phyloP scores from a whole-genome alignment of 2,113 vertebrate species.

The Eira barbara region DNA sequence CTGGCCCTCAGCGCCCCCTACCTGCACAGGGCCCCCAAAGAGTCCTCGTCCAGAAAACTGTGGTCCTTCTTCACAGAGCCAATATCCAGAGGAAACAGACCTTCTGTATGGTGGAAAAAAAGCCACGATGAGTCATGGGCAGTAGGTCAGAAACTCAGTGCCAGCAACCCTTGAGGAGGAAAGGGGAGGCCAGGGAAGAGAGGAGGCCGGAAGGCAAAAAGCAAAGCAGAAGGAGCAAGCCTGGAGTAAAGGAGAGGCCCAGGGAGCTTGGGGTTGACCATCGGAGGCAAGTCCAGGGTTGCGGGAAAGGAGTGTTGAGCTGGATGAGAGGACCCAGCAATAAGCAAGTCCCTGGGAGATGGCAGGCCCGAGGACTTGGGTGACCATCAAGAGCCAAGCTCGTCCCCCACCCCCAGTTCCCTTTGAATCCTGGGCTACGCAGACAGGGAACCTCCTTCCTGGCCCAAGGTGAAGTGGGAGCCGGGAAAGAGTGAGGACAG shows the following conservation, averaged over 20 bases:
- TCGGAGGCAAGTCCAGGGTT: background rate
- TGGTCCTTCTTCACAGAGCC: slow-evolving; percentile 88
- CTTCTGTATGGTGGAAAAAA: slow-evolving; percentile 61
- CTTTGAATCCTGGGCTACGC: background rate
- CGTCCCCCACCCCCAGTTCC: background rate
- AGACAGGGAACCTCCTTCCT: background rate
- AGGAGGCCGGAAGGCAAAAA: slow-evolving; percentile 14
- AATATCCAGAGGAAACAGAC: slow-evolving; percentile 86
- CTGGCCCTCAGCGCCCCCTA: background rate
- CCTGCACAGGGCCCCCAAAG: slow-evolving; percentile 90
- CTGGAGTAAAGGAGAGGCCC: fast-evolving
- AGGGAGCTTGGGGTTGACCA: background rate
- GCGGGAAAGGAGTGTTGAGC: background rate
- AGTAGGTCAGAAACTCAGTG: background rate
- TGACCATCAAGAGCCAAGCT: background rate
- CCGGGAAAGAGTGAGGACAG: background rate
- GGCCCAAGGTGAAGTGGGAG: background rate
- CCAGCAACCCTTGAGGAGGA: background rate
- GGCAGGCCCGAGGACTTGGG: background rate
- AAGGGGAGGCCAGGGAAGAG: slow-evolving; percentile 40
- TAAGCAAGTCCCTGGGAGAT: background rate
- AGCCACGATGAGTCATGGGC: slow-evolving; percentile 17
- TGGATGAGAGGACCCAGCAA: background rate
- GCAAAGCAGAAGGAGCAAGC: background rate
- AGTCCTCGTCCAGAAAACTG: slow-evolving; percentile 89